Base-by-base conservation (phyloP, 2,113 vertebrate genomes). In the Monopterus albus region DNA sequence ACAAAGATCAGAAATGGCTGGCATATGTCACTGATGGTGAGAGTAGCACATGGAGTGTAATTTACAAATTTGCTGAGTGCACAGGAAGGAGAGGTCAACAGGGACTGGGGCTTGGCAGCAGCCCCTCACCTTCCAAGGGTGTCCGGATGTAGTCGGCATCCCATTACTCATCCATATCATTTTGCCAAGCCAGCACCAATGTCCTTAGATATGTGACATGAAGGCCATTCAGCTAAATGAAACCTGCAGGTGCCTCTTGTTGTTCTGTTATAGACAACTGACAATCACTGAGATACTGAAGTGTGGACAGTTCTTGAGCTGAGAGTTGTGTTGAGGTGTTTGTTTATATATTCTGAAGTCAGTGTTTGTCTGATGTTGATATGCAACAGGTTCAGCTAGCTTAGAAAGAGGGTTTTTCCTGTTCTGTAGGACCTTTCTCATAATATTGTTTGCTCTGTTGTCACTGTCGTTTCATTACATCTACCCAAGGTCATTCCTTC, bases 81-180 rank as follows among this genome's bases (percentile, higher is more conserved):
- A 84, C 79, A 85, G 57, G 65, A 86, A 86, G 72, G 68, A 84
- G 85, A 88, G 89, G 91, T 91, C 89, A 91, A 75, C 79, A 65
- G 86, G 82, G 88, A 88, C 83, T 72, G 57, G 68, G 45, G 82
- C 73, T 91, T 91, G 91, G 88, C 89, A 89, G 84, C 81, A 84
- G 81, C 84, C 82, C 87, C 82, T 90, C 88, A 89, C 88, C 91
- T 92, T 92, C 88, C 75, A 81, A 61, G 70, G 72, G 81, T 82
- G 89, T 89, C 88, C 81, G 86, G 88, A 91, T 88, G 91, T 84
- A 74, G 84, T 68, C 75, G 60, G 82, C 89, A 87, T 87, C 86
- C 87, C 91, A 91, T 91, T 91, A 90, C 89, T 91, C 88, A 92
- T 88, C 82, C 81, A 85, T 89, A 87, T 91, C 76, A 74, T 89